Conservation (phyloP, 2,797 vertebrate species). For the Gadopsis bispinosus region DNA sequence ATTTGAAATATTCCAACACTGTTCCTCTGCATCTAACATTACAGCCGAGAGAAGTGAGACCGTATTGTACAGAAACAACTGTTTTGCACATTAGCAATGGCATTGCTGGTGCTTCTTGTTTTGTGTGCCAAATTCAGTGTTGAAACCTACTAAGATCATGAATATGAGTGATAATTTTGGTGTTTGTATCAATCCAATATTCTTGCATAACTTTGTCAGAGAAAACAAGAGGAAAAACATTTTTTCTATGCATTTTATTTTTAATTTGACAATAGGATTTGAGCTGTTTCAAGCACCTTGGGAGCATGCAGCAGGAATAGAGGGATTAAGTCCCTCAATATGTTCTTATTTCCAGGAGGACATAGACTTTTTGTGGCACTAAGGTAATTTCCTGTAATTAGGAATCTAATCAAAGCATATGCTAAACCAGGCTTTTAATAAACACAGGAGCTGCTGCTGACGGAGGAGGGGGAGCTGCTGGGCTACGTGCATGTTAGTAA, state of each 20-base stretch:
- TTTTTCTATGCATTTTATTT: neutral
- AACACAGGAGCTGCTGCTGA: constrained; percentile 77
- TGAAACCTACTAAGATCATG: neutral
- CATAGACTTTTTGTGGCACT: constrained; percentile 64
- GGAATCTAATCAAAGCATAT: constrained; percentile 84
- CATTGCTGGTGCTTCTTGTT: neutral
- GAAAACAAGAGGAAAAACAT: neutral
- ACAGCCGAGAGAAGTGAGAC: neutral
- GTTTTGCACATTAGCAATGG: neutral
- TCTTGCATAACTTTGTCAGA: neutral
- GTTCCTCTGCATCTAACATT: neutral
- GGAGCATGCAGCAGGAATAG: neutral
- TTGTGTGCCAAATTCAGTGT: neutral
- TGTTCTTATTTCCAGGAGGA: constrained; percentile 69
- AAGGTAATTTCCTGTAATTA: constrained; percentile 81
- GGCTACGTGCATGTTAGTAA: constrained; percentile 71
- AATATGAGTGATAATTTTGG: neutral
- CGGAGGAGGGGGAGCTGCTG: constrained; percentile 71
- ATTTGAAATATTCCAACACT: neutral
- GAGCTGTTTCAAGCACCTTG: neutral
- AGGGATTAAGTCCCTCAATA: constrained; percentile 64
- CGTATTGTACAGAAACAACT: neutral
- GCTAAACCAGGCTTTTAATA: constrained; percentile 80
- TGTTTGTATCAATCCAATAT: neutral
- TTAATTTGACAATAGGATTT: neutral